These are phyloP conservation scores for Melieria omissa DNA, from an alignment of 2,888 invertebrate genomes.

Conservation along the genomic window DNA sequence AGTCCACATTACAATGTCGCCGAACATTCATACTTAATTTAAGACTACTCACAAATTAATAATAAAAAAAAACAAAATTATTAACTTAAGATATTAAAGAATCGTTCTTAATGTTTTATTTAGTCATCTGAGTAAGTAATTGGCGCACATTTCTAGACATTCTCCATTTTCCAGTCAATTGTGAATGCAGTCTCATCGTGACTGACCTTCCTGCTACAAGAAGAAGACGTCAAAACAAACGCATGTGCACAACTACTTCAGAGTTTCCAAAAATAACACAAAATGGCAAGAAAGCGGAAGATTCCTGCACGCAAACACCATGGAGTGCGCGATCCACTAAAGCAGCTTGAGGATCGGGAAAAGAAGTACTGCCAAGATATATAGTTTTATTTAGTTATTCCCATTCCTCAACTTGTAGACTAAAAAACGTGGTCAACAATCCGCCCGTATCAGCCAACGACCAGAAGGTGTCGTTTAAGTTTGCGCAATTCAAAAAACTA, in stretches of 20 bases:
- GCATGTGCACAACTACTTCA: slow-evolving; percentile 10
- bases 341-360: slow-evolving; percentile 70
- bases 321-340: slow-evolving; percentile 80
- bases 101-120: too few relatives aligned
- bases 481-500: slow-evolving; percentile 74
- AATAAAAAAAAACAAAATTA: too few relatives aligned
- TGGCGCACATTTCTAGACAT: too few relatives aligned
- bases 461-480: slow-evolving; percentile 79
- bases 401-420: slow-evolving; percentile 65
- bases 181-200: neutral
- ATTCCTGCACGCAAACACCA: slow-evolving; percentile 85
- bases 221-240: slow-evolving; percentile 27
- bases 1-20: neutral
- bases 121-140: too few relatives aligned
- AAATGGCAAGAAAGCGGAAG: slow-evolving; percentile 71
- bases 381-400: neutral
- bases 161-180: neutral
- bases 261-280: slow-evolving; percentile 63
- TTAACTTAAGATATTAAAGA: too few relatives aligned
- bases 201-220: neutral
- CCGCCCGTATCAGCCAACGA: slow-evolving; percentile 78
- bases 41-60: too few relatives aligned
- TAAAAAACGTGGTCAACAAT: slow-evolving; percentile 79
- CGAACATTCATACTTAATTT: neutral
- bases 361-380: slow-evolving; percentile 69